Base-by-base conservation (phyloP, 2,888 invertebrate species). In the Tenthredo notha region DNA sequence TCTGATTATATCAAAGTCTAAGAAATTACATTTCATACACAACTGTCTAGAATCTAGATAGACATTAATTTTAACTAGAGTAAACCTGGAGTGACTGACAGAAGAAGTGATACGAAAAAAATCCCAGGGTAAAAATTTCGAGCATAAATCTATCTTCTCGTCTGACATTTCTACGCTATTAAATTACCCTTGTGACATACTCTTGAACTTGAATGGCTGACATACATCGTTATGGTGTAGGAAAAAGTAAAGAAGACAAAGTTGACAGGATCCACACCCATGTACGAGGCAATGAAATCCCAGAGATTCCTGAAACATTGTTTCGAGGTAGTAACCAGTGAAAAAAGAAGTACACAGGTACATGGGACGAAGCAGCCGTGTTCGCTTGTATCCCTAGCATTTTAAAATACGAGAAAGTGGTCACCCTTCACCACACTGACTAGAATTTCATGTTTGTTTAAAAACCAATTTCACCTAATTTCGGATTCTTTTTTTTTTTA, bases 141-240 rank as follows among this genome's bases (percentile, higher is more conserved):
- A 67, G 33, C 18, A 33, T 67, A 25, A 43, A 43, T 74, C 72
- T 25, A 43, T 74, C 72, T 43, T 74, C 72, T 25, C 21, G n/a
- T 43, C 37, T 74, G 72, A 74, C 72, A 43, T n/a, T 74, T 25
- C 4, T 43, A 37, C n/a, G 43, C 72, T 74, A 74, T 74, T 74
- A 43, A 74, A 74, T 74, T 74, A 74, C 72, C 21, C n/a, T 43
- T 74, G 72, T 74, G 21, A 21, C 72, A 29, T 74, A 74, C 43
- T 43, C 40, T 74, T 74, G 72, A 74, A 74, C 72, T 74, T 40
- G 43, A 43, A 67, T 33, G 33, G 29, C 29, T 33, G 67, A 18
- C 15, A 18, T 67, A 25, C 61, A 61, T 61, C 61, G 67, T 29
- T 33, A 33, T 7, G 67, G 72, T 43, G 43, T 21, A 21, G 43